Conservation (phyloP, 1,140 invertebrate species). For the Hirudo medicinalis region DNA sequence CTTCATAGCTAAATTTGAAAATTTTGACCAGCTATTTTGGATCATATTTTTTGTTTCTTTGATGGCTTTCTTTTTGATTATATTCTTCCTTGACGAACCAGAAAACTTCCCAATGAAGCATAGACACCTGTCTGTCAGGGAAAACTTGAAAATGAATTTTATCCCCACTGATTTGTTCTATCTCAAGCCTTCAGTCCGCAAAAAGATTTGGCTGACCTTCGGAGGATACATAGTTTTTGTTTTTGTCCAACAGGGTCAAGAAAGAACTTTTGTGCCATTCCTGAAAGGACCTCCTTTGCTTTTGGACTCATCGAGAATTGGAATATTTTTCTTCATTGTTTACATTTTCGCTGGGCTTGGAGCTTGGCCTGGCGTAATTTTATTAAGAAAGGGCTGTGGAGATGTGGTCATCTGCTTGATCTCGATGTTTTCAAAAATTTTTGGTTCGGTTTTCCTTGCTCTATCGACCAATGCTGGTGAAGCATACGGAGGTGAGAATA, state of each 20-base stretch:
- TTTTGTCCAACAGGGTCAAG: conserved; percentile 19
- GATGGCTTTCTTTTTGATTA: conserved; percentile 16
- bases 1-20: conserved; percentile 13
- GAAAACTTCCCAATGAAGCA: conserved; percentile 17
- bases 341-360: conserved; percentile 19
- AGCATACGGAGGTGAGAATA: neutral
- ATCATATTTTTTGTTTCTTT: conserved; percentile 21
- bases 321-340: conserved; percentile 21
- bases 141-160: conserved; percentile 4
- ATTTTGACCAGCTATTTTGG: conserved; percentile 22
- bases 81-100: conserved; percentile 20
- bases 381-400: conserved; percentile 10
- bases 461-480: conserved; percentile 9
- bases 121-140: conserved; percentile 7
- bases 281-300: conserved; percentile 21
- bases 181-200: conserved; percentile 6
- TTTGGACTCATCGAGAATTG: conserved; percentile 20
- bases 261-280: conserved; percentile 23
- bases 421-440: conserved; percentile 19
- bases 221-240: conserved; percentile 16
- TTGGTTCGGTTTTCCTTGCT: conserved; percentile 21
- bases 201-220: conserved; percentile 23
- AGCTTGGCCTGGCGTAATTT: conserved; percentile 21
- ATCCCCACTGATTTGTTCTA: neutral
- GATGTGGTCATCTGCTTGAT: conserved; percentile 20